Base-by-base conservation (phyloP, 2,113 vertebrate species). In the Montifringilla adamsi region DNA sequence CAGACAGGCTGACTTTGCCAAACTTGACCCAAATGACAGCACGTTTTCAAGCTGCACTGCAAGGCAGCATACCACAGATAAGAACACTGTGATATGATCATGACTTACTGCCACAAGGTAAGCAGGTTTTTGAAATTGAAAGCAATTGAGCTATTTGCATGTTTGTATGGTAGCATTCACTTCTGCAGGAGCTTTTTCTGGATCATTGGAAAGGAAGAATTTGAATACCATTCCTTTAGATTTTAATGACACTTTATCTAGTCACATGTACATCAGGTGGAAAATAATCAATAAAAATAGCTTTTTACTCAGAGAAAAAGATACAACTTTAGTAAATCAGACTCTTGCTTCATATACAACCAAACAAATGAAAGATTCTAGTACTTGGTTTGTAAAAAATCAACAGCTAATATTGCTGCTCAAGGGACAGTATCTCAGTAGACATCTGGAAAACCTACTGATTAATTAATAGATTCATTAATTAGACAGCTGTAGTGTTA, bases 381-480 rank as follows among this genome's bases (percentile, higher is more conserved):
- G 64, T 87, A 95, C 92, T 49, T 53, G n/a, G 53, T 96, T 94
- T 95, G 68, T 82, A 89, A 58, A 90, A 96, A 89, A 46, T 56
- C 46, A 95, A 35, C 60, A 92, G 72, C 84, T 83, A 93, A 69
- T 83, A 72, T 56, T 84, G 52, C 86, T 82, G 84, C 95, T 97
- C 95, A 93, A 69, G 96, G 91, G 97, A 97, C 70, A 94, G 72
- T 92, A 96, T 96, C 95, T 97, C 95, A 94, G 64, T 60, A 97
- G 97, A 97, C 97, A 97, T 97, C 97, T 97, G 96, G 90, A 97
- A 89, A 97, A 94, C 59, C 74, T 84, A 94, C 94, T 95, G 94
- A 97, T 98, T 97, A 98, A 98, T 98, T 97, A 98, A 98, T 92
- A 97, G 90, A 96, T 96, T 97, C 80, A 89, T 97, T 97, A 97